Base-by-base conservation (phyloP, 2,113 vertebrate species). In the Anolis sagrei region DNA sequence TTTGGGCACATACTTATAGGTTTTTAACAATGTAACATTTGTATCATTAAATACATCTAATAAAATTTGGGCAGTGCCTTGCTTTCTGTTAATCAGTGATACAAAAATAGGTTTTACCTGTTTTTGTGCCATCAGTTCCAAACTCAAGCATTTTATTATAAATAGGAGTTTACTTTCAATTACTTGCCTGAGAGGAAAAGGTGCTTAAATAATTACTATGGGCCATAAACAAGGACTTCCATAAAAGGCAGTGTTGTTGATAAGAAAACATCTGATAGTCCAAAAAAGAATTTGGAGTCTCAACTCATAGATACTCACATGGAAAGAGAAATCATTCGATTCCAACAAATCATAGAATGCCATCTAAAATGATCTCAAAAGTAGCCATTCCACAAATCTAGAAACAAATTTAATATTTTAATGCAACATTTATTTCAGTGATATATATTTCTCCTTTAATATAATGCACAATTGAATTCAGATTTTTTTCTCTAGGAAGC, bases 381-480 rank as follows among this genome's bases (percentile, higher is more conserved):
- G 74, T 44, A 44, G 5, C 39, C 39, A 44, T 5, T 5, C 39
- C 39, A 3, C 54, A 58, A 58, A 58, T 58, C 1, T 58, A 58
- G 14, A 58, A 4, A 44, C 39, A 44, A 44, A 44, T 44, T 44
- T 44, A 44, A 44, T 44, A 44, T 44, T 44, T 44, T 44, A 44
- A 44, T 44, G 39, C 39, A 44, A 44, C 39, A 5, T 2, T 44
- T 44, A 44, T 44, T 44, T 44, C 39, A 44, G 5, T 44, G 39
- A 44, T 44, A 44, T 34, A n/a, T 10, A 23, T 88, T 81, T 93
- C 25, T 23, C 64, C 79, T 82, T 73, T 82, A 92, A 79, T 88
- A 84, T 72, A 85, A 89, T 84, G 58, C n/a, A 34, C 86, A 4
- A 27, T 39, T 1, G 84, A 84, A 39, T 76, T 88, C 86, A 49